Conservation (phyloP, 2,888 invertebrate genomes). For the Thecocarcelia acutangulata region DNA sequence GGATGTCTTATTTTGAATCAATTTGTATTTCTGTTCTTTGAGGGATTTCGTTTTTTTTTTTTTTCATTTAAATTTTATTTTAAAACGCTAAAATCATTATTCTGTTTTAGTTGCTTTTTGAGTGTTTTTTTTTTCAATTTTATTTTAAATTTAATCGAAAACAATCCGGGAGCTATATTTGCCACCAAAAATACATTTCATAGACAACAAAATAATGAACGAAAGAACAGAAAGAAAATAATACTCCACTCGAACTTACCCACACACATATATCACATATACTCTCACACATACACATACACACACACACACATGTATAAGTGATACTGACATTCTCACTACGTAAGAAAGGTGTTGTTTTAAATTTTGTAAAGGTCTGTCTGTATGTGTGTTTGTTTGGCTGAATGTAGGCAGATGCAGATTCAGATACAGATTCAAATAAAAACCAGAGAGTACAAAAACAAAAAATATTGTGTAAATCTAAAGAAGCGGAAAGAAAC, state of each 20-base stretch:
- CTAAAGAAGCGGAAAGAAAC: slow-evolving; percentile 18
- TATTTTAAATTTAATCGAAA: slow-evolving; percentile 68
- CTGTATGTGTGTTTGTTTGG: not conserved
- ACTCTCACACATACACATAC: not conserved
- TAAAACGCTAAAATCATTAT: slow-evolving; percentile 60
- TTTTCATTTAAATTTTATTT: slow-evolving; percentile 17
- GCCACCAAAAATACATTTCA: slow-evolving; percentile 80
- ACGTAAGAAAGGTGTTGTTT: not conserved
- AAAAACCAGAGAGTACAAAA: slow-evolving; percentile 13
- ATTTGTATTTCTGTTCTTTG: slow-evolving; percentile 44
- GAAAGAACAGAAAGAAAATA: slow-evolving; percentile 60
- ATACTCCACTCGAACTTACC: slow-evolving; percentile 51
- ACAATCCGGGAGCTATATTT: slow-evolving; percentile 78
- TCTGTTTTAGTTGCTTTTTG: slow-evolving; percentile 53
- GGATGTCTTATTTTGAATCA: slow-evolving; percentile 23
- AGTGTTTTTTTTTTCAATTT: slow-evolving; percentile 45
- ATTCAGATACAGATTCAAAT: slow-evolving; percentile 17
- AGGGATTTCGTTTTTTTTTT: slow-evolving; percentile 26
- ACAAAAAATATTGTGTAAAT: slow-evolving; percentile 50
- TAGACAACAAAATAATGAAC: slow-evolving; percentile 67
- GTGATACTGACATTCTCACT: not conserved
- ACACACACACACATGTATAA: not conserved
- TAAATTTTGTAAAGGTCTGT: not conserved
- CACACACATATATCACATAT: slow-evolving; percentile 17
- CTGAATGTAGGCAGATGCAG: slow-evolving; percentile 16